Percentiles rank a stretch among this genome's conserved stretches.
Conservation (phyloP, 2,888 invertebrate species). For the Oligia strigilis region DNA sequence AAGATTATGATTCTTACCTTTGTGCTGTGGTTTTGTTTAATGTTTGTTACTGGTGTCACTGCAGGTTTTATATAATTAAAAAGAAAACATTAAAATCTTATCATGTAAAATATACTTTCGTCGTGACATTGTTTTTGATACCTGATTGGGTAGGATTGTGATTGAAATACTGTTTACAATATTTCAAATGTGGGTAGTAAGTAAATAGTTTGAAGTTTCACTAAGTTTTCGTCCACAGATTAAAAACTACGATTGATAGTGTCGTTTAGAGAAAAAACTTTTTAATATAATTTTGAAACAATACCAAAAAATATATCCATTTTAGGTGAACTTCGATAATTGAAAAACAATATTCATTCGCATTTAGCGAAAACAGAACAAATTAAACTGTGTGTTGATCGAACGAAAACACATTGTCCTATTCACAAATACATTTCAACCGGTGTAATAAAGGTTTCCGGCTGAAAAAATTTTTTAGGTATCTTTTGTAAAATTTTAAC, state of each 20-base stretch:
- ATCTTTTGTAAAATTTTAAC: not conserved
- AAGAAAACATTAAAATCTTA: not conserved
- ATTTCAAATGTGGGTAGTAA: slow-evolving; percentile 31
- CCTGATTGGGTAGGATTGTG: not conserved
- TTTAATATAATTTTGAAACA: not conserved
- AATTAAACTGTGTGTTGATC: not conserved
- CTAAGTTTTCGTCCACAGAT: slow-evolving; percentile 1
- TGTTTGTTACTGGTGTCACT: slow-evolving; percentile 14
- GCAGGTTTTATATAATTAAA: slow-evolving; percentile 3
- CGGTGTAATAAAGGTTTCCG: not conserved
- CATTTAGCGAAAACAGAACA: not conserved
- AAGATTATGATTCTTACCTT: slow-evolving; percentile 36
- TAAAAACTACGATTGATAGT: not conserved
- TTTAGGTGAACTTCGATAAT: not conserved
- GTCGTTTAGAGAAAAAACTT: not conserved
- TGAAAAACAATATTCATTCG: not conserved
- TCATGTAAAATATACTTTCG: slow-evolving; percentile 38
- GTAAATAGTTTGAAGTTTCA: slow-evolving; percentile 17
- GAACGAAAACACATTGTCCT: not conserved
- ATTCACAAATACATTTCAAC: not conserved
- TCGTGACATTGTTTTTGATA: slow-evolving; percentile 30
- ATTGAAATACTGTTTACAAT: not conserved
- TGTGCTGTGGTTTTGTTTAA: not conserved
- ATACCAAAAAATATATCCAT: not conserved
- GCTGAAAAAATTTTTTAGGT: not conserved